phyloP scores from a whole-genome alignment of 2,113 vertebrate species.

The Perca fluviatilis region DNA sequence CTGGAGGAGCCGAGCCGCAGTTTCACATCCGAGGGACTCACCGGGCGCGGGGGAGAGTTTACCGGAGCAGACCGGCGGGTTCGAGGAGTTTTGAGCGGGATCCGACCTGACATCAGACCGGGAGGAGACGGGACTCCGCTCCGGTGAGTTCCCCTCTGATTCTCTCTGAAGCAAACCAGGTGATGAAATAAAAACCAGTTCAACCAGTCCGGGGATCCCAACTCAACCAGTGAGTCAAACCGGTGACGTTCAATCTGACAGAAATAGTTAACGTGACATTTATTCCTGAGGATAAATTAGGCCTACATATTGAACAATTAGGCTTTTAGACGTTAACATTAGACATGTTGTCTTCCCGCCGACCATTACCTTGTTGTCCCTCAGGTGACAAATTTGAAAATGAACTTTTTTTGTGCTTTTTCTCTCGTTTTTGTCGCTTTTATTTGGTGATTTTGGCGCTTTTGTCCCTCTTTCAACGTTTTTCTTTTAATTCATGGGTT shows the following conservation, averaged over 20 bases:
- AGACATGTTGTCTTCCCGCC: no score
- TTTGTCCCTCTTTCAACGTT: no score
- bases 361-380: no score
- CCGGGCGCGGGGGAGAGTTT: background rate
- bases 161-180: background rate
- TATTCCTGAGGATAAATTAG: background rate
- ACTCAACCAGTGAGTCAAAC: background rate
- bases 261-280: no score
- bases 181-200: background rate
- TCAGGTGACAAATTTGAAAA: no score
- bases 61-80: constrained; percentile 7
- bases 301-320: background rate
- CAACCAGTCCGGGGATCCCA: background rate
- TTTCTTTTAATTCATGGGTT: no score
- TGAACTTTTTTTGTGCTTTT: no score
- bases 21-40: background rate
- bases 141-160: constrained; percentile 18
- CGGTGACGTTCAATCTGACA: background rate
- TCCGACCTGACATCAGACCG: background rate
- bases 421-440: no score
- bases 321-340: background rate
- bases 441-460: no score
- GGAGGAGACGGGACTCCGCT: constrained; percentile 21
- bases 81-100: background rate
- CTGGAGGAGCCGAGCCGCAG: background rate